These are phyloP conservation scores for Eupithecia inturbata DNA, from an alignment of 2,888 invertebrate genomes.

Conservation along the genomic window DNA sequence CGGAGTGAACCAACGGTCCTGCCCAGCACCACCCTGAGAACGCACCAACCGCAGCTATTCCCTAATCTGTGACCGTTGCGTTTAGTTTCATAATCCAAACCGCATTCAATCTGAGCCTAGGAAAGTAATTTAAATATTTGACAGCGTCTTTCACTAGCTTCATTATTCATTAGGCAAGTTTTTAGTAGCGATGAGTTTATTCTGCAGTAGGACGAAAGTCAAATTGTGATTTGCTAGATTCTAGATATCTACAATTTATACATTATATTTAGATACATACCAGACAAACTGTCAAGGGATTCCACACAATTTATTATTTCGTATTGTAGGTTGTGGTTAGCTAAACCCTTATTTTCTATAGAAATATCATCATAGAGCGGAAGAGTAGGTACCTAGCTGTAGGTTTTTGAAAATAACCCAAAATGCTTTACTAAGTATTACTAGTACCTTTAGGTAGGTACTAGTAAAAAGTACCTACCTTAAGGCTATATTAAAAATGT, in stretches of 20 bases:
- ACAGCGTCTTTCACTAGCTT: conserved; percentile 61
- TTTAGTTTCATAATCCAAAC: conserved; percentile 65
- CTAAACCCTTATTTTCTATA: no score
- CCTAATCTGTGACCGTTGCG: conserved; percentile 50
- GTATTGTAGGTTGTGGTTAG: no score
- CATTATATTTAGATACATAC: no score
- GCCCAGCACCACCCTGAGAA: conserved; percentile 38
- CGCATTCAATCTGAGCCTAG: conserved; percentile 76
- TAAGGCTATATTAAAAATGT: no score
- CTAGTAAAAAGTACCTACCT: no score
- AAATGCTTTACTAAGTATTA: no score
- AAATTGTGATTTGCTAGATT: background rate
- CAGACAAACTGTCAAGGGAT: no score
- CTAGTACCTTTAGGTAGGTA: no score
- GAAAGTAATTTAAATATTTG: conserved; percentile 79
- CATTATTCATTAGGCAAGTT: conserved; percentile 38
- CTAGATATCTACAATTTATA: background rate
- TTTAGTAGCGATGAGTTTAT: background rate
- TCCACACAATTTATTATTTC: no score
- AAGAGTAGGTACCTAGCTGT: no score
- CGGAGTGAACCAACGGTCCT: conserved; percentile 24
- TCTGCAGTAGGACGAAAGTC: background rate
- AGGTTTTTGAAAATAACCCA: no score
- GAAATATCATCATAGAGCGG: no score
- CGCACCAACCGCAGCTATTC: conserved; percentile 36